phyloP scores from a whole-genome alignment of 2,113 vertebrate genomes.

The Clinocottus analis region DNA sequence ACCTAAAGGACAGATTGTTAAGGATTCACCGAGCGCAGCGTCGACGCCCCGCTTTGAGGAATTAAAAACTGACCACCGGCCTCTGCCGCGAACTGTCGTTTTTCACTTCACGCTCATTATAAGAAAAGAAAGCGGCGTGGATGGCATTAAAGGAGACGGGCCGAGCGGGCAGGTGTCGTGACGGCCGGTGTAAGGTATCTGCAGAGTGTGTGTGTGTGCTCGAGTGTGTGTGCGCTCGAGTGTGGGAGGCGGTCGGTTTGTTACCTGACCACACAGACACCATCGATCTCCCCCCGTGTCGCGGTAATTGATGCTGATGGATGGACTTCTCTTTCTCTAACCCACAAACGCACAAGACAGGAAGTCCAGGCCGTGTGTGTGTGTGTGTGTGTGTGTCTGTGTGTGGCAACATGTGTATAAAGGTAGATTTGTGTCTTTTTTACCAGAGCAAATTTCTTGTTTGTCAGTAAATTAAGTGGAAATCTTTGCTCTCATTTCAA shows the following conservation, averaged over 20 bases:
- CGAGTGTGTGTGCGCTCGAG: slow-evolving; percentile 45
- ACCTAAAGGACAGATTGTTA: slow-evolving; percentile 58
- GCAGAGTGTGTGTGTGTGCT: slow-evolving; percentile 42
- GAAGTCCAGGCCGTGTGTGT: slow-evolving; percentile 6
- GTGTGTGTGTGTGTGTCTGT: no score
- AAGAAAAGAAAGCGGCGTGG: slow-evolving; percentile 18
- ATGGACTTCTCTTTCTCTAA: slow-evolving; percentile 48
- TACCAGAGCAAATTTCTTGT: no score
- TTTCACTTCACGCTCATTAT: slow-evolving; percentile 51
- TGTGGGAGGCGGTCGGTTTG: slow-evolving; percentile 56
- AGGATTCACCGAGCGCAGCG: slow-evolving; percentile 28
- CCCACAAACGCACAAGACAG: slow-evolving; percentile 22
- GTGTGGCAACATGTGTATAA: slow-evolving; percentile 3
- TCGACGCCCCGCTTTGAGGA: slow-evolving; percentile 40
- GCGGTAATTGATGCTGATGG: slow-evolving; percentile 62
- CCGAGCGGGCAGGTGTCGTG: slow-evolving; percentile 51
- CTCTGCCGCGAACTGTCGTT: slow-evolving; percentile 41
- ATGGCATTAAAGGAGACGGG: slow-evolving; percentile 6
- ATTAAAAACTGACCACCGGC: slow-evolving; percentile 61
- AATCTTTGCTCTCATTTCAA: no score
- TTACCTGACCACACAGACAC: slow-evolving; percentile 68
- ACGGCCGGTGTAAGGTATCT: slow-evolving; percentile 58
- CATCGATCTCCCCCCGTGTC: slow-evolving; percentile 54
- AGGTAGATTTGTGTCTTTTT: no score
- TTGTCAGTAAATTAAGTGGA: no score